phyloP scores from a whole-genome alignment of 2,797 vertebrate genomes.

The Hozukius guyotensis region DNA sequence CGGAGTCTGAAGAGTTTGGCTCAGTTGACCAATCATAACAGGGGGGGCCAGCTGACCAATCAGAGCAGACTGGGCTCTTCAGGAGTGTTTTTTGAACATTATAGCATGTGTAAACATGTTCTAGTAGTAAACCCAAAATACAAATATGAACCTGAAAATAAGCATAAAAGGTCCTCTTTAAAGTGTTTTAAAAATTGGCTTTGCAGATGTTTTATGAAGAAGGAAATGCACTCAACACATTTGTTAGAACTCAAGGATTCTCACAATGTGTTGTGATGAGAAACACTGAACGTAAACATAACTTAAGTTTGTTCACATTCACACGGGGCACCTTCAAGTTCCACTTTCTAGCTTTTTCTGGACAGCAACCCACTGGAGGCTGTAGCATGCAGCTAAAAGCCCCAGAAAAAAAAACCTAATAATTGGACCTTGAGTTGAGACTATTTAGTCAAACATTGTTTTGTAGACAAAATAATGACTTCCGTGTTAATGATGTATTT shows the following conservation, averaged over 20 bases:
- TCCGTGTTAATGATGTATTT: not conserved
- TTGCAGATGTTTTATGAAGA: not conserved
- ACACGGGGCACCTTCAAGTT: not conserved
- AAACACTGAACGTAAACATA: not conserved
- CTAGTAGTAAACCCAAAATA: too few relatives aligned
- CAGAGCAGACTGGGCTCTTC: too few relatives aligned
- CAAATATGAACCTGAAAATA: too few relatives aligned
- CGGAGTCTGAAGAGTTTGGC: too few relatives aligned
- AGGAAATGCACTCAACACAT: not conserved
- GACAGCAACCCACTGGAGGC: not conserved
- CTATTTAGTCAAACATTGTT: not conserved
- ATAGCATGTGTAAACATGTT: too few relatives aligned
- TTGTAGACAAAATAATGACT: not conserved
- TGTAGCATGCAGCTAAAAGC: not conserved
- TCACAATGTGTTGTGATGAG: not conserved
- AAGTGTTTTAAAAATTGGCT: not conserved
- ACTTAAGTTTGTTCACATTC: not conserved
- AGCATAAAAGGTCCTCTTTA: too few relatives aligned
- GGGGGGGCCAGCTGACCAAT: too few relatives aligned
- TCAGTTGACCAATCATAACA: too few relatives aligned
- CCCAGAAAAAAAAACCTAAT: not conserved
- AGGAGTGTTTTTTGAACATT: too few relatives aligned
- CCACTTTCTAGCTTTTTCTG: not conserved
- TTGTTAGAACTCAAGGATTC: not conserved
- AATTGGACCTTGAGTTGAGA: not conserved